phyloP scores from a whole-genome alignment of 2,888 invertebrate species.

The Lasioglossum morio region DNA sequence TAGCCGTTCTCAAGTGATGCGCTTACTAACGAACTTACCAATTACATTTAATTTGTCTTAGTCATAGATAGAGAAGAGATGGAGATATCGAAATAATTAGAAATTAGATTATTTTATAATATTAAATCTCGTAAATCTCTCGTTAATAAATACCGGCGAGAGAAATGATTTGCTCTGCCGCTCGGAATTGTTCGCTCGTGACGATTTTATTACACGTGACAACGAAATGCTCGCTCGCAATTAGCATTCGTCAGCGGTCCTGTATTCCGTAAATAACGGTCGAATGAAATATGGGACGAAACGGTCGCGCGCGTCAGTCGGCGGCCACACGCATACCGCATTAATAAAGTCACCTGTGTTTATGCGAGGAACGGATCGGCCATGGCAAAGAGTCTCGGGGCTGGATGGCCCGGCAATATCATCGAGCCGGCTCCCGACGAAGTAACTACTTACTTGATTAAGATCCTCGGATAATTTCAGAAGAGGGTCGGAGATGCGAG shows the following conservation, averaged over 20 bases:
- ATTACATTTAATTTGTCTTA: too few species aligned
- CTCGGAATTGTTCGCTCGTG: not conserved
- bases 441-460: not conserved
- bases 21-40: too few species aligned
- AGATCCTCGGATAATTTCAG: not conserved
- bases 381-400: not conserved
- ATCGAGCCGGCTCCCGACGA: not conserved
- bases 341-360: constrained; percentile 35
- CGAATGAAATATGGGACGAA: not conserved
- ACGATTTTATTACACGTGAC: not conserved
- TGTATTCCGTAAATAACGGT: not conserved
- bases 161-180: not conserved
- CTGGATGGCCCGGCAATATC: not conserved
- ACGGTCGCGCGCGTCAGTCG: constrained; percentile 3
- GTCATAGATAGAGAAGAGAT: too few species aligned
- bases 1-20: too few species aligned
- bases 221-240: not conserved
- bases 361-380: constrained; percentile 28
- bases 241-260: constrained; percentile 10
- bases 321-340: not conserved
- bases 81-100: too few species aligned
- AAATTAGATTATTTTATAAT: too few species aligned
- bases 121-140: too few species aligned
- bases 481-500: not conserved
- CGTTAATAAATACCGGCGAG: not conserved